phyloP scores from a whole-genome alignment of 2,888 invertebrate species.

The Nebria salina region DNA sequence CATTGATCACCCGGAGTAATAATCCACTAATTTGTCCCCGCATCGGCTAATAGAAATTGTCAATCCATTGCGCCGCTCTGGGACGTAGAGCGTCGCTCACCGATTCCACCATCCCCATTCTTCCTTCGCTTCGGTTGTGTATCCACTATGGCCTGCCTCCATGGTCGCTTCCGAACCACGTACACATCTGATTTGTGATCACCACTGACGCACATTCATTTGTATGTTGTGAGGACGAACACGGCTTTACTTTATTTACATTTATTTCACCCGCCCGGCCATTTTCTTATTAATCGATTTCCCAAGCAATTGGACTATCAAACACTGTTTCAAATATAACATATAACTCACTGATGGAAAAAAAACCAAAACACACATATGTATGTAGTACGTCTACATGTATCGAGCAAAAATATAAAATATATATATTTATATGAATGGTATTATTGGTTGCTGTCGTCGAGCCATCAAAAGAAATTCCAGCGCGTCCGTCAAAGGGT shows the following conservation, averaged over 20 bases:
- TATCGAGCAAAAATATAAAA: slow-evolving; percentile 28
- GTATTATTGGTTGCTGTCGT: background rate
- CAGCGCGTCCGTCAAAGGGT: slow-evolving; percentile 54
- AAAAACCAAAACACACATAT: background rate
- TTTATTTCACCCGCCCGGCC: background rate
- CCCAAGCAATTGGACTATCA: background rate
- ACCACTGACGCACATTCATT: background rate
- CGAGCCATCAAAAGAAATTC: slow-evolving; percentile 42
- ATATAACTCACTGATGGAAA: background rate
- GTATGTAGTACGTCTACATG: background rate
- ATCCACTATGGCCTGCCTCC: background rate
- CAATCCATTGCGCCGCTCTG: slow-evolving; percentile 53
- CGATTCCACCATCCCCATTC: slow-evolving; percentile 12
- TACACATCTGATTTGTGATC: slow-evolving; percentile 10
- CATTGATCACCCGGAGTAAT: slow-evolving; percentile 63
- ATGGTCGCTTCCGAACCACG: background rate
- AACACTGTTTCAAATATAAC: background rate
- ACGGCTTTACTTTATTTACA: background rate
- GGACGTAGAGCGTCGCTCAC: background rate
- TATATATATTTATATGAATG: slow-evolving; percentile 23
- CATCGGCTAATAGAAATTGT: slow-evolving; percentile 59
- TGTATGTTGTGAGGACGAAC: background rate
- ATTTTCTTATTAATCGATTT: background rate
- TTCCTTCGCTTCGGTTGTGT: background rate
- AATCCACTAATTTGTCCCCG: slow-evolving; percentile 63